These are phyloP conservation scores for Nysson spinosus DNA, from an alignment of 2,888 invertebrate genomes.

Conservation along the genomic window DNA sequence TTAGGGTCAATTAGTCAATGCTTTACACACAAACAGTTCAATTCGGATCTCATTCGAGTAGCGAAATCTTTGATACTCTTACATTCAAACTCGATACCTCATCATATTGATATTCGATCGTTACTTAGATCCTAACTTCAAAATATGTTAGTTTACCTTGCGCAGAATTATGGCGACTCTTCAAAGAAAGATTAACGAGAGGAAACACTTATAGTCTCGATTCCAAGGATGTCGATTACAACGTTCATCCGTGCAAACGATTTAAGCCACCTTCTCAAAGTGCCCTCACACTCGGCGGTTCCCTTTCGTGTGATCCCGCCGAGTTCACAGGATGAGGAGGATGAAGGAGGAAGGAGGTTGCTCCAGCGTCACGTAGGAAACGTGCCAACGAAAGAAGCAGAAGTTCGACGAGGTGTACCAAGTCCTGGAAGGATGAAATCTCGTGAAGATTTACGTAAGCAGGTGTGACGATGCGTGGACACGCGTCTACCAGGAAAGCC, in stretches of 20 bases:
- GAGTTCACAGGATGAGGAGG: neutral
- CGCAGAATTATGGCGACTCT: too few relatives aligned
- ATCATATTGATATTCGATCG: neutral
- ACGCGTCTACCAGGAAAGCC: constrained; percentile 75
- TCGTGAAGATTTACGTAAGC: constrained; percentile 71
- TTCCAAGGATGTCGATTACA: constrained; percentile 5
- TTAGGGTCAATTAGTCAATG: constrained; percentile 43
- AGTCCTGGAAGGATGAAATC: constrained; percentile 44
- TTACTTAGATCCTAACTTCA: neutral
- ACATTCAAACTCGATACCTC: neutral
- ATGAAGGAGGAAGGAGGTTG: constrained; percentile 26
- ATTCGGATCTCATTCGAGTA: too few relatives aligned
- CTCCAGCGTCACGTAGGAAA: constrained; percentile 42
- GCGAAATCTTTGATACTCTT: neutral
- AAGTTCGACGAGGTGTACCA: constrained; percentile 21
- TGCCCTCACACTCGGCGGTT: constrained; percentile 63
- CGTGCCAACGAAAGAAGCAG: constrained; percentile 24
- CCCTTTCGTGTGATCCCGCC: neutral
- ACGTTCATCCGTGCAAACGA: constrained; percentile 20
- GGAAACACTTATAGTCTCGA: constrained; percentile 19
- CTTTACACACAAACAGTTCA: neutral
- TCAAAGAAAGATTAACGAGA: neutral
- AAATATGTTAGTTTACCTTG: too few relatives aligned
- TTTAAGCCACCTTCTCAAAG: constrained; percentile 67
- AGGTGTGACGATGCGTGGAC: constrained; percentile 77